Conservation (phyloP, 2,797 vertebrate genomes). For the Sparidentex hasta region DNA sequence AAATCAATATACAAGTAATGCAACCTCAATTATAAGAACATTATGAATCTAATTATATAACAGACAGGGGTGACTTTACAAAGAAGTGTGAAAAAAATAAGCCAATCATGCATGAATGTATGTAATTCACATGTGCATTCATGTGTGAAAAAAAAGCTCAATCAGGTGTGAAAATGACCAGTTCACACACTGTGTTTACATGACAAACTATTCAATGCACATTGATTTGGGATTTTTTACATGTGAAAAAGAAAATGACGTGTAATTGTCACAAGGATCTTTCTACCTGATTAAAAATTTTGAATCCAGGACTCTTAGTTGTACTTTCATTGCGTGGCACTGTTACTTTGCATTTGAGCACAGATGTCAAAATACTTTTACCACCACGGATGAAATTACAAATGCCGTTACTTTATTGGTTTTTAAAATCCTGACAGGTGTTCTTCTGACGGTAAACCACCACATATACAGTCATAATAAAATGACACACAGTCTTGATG, state of each 20-base stretch:
- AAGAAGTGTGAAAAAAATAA: too few relatives aligned
- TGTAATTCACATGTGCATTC: too few relatives aligned
- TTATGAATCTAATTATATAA: background rate
- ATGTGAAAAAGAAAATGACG: too few relatives aligned
- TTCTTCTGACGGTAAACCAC: conserved; percentile 15
- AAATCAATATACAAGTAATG: background rate
- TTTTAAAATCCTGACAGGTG: conserved; percentile 37
- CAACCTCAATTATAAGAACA: background rate
- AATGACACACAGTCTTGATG: background rate
- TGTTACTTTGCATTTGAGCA: background rate
- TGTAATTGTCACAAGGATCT: too few relatives aligned
- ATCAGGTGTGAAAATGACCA: too few relatives aligned
- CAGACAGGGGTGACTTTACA: background rate
- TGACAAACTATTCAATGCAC: too few relatives aligned
- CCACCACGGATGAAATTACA: conserved; percentile 35
- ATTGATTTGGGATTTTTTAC: too few relatives aligned
- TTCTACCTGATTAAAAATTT: background rate
- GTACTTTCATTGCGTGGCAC: background rate
- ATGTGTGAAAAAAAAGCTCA: too few relatives aligned
- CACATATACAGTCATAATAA: conserved; percentile 39
- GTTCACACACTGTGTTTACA: too few relatives aligned
- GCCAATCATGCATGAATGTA: too few relatives aligned
- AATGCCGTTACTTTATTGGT: conserved; percentile 43
- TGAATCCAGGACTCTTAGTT: too few relatives aligned
- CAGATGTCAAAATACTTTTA: background rate